Evolutionary conservation across 2,113 vertebrate genomes (phyloP).

Genomic region (Illadopsis cleaveri): DNA sequence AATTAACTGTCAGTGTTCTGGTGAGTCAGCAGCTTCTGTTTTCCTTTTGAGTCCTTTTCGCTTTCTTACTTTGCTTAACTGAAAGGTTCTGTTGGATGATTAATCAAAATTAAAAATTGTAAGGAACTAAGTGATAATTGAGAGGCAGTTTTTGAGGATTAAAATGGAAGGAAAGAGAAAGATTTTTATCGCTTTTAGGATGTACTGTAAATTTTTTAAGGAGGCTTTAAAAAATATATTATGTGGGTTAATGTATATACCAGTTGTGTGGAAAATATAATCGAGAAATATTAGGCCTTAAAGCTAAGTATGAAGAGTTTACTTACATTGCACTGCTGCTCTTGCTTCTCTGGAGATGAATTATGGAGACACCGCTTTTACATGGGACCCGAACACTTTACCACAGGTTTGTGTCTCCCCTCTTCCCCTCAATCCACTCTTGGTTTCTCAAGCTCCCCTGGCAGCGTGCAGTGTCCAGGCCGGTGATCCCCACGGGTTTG

Average conservation of each 20-base stretch:
- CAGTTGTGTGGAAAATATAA: background rate
- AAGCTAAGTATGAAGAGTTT: slow-evolving; percentile 35
- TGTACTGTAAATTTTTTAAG: slow-evolving; percentile 37
- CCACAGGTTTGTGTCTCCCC: background rate
- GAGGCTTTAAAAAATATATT: slow-evolving; percentile 15
- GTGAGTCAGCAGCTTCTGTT: background rate
- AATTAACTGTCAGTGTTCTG: background rate
- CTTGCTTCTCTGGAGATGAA: background rate
- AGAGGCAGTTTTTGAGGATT: background rate
- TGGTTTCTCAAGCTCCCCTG: background rate
- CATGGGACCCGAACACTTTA: background rate
- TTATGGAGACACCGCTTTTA: background rate
- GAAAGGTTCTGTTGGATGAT: background rate
- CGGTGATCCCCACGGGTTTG: fast-evolving
- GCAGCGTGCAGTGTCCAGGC: background rate
- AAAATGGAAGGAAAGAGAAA: background rate
- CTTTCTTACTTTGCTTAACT: background rate
- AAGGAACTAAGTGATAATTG: background rate
- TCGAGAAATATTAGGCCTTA: slow-evolving; percentile 34
- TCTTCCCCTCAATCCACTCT: background rate
- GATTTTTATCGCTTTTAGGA: slow-evolving; percentile 32
- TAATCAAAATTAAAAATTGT: background rate
- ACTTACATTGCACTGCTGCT: background rate
- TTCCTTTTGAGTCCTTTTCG: background rate
- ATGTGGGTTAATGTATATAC: slow-evolving; percentile 20